Evolutionary conservation across 2,113 vertebrate species (phyloP).

Genomic region (Synchiropus splendidus): DNA sequence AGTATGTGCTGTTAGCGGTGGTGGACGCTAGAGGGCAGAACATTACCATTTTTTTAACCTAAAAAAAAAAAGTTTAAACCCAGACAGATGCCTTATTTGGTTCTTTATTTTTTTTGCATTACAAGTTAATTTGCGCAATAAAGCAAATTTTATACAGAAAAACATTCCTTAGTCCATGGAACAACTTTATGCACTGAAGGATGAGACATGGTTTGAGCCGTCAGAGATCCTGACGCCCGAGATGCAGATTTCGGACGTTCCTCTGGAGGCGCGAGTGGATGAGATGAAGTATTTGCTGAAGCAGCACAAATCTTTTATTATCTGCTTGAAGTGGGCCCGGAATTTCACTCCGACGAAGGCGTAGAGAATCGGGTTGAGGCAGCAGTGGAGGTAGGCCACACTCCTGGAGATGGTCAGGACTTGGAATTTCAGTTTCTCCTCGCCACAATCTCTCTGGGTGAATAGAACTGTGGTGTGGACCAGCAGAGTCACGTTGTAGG

Average conservation of each 20-base stretch:
- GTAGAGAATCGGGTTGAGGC: slow-evolving; percentile 87
- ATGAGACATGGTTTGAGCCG: slow-evolving; percentile 56
- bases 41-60: no score
- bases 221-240: slow-evolving; percentile 63
- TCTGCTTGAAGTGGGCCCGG: slow-evolving; percentile 75
- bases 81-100: no score
- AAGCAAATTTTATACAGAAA: no score
- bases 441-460: slow-evolving; percentile 46
- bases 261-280: slow-evolving; percentile 42
- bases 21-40: no score
- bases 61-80: no score
- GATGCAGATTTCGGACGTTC: slow-evolving; percentile 59
- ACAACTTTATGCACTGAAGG: slow-evolving; percentile 72
- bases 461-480: slow-evolving; percentile 61
- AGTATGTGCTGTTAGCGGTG: no score
- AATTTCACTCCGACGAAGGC: slow-evolving; percentile 90
- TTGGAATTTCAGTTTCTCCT: slow-evolving; percentile 37
- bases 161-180: no score
- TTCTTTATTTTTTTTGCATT: no score
- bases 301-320: slow-evolving; percentile 72
- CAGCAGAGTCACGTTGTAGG: slow-evolving; percentile 77
- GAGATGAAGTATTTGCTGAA: slow-evolving; percentile 56
- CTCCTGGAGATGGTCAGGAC: slow-evolving; percentile 54
- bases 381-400: slow-evolving; percentile 86
- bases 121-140: no score